Evolutionary conservation across 2,888 invertebrate genomes (phyloP), one percentile per base, ranked within the genome.

Genomic region (Hipparchia sbordonii): DNA sequence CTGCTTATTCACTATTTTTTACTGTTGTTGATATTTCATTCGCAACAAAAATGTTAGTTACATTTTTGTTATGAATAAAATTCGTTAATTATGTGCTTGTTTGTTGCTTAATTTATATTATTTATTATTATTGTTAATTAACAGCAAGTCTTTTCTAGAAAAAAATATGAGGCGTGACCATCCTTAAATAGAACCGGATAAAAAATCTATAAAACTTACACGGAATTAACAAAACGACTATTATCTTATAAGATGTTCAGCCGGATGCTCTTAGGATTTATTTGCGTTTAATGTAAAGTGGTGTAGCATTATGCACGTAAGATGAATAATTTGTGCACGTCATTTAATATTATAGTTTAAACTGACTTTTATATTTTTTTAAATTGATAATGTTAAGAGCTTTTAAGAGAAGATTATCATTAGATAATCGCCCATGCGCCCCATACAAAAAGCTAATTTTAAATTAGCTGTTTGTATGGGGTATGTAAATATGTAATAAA

Each of bases 231-330:
- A 48, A 68, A 68, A 59, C 57, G 48, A 13, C 56, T 56, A 67
- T 56, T 59, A 67, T 54, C 48, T 23, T 63, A 79, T 82, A 82
- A 83, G 81, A 78, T 77, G 78, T 81, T 77, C 76, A 85, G 83
- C 85, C 85, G 86, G 87, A 87, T 88, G 85, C 85, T 82, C 79
- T 81, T 79, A 81, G 81, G 82, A 82, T 78, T 81, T 39, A 85
- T 86, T 86, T 85, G 83, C 84, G 84, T 83, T 84, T 84, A 82
- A 85, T 79, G 80, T 79, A 61, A 73, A 75, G 66, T 68, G 60
- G 67, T 63, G 70, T 70, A 72, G 72, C 51, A 72, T 54, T 61
- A 72, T 63, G 67, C 70, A 72, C 52, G 72, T 70, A 73, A 70
- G 39, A 39, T 4, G 60, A 63, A 46, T 9, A 66, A 59, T 69